Evolutionary conservation across 2,113 vertebrate genomes (phyloP), one percentile per base, ranked within the genome.

Genomic region (Ageneiosus marmoratus): DNA sequence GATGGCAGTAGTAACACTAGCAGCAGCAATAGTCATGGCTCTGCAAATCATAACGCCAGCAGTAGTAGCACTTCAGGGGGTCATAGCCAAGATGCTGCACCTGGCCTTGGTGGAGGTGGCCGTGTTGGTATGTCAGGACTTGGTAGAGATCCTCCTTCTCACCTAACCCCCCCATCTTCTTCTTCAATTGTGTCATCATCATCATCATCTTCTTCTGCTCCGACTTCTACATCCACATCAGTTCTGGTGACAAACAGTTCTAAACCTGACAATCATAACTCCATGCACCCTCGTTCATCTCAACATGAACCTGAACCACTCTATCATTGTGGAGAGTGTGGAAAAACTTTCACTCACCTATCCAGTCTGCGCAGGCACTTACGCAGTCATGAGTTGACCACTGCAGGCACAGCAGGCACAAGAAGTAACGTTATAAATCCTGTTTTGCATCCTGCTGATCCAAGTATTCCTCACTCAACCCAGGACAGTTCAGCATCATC

Each of bases 351-450:
- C 67, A 94, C 93, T 89, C 94, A 95, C 87, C 93, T 95, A 80
- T 95, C 94, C 60, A 95, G 94, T 89, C 92, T 95, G 89, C 92
- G 94, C 82, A 93, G 94, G 86, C 94, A 95, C 88, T 83, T 95
- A 86, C 94, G 94, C 83, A 94, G 94, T 91, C 94, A 95, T 89
- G 94, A 94, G 89, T 91, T 94, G 84, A 94, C 93, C 73, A 88
- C 94, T 84, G 93, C 93, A 89, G 93, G 93, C 88, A 92, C 93
- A 85, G 92, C 90, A 88, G 94, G 89, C 90, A 76, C 85, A 60
- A 85, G 89, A 87, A 90, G 88, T 88, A 93, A 90, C 81, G 90
- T 91, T 87, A 86, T 92, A 56, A 95, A 94, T 83, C 94, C 94
- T 41, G 79, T 94, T 86, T 90, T 94, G 67, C 92, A 94, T 87